Percentiles rank a stretch among this genome's conserved stretches.
These are phyloP conservation scores for Machaerirhynchus nigripectus DNA, from an alignment of 2,113 vertebrate species.

Conservation along the genomic window DNA sequence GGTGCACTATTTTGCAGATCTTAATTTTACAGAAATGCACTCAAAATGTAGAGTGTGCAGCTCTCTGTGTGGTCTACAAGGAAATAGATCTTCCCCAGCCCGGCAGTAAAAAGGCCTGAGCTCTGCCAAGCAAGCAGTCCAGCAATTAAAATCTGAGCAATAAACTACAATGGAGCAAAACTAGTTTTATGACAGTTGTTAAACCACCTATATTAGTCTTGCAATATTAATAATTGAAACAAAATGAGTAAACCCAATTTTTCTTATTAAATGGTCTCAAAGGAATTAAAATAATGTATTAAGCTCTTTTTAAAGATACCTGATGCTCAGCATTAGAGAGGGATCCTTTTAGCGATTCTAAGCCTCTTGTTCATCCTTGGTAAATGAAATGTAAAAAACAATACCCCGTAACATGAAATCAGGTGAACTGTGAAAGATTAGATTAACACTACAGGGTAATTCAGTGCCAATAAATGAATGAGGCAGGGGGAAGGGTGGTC, in stretches of 20 bases:
- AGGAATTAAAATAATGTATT: conserved; percentile 16
- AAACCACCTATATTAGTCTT: neutral
- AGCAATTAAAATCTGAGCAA: neutral
- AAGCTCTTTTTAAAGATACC: neutral
- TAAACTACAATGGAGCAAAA: neutral
- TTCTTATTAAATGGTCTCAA: neutral
- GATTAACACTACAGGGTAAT: conserved; percentile 38
- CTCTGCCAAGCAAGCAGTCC: neutral
- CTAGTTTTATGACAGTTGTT: conserved; percentile 6
- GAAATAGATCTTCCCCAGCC: neutral
- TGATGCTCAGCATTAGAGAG: neutral
- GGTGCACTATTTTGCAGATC: neutral
- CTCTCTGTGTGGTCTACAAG: neutral
- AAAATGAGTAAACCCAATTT: neutral
- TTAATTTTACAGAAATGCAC: neutral
- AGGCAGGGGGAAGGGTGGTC: neutral
- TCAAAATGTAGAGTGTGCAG: neutral
- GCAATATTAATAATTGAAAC: conserved; percentile 20
- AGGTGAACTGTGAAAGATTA: conserved; percentile 31
- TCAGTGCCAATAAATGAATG: neutral
- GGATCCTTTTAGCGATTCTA: neutral
- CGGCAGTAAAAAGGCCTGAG: neutral
- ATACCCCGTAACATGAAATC: neutral
- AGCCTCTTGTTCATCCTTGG: neutral
- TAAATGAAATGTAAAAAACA: conserved; percentile 32